phyloP scores from a whole-genome alignment of 2,888 invertebrate species.

The Rhopalosiphum nymphaeae region DNA sequence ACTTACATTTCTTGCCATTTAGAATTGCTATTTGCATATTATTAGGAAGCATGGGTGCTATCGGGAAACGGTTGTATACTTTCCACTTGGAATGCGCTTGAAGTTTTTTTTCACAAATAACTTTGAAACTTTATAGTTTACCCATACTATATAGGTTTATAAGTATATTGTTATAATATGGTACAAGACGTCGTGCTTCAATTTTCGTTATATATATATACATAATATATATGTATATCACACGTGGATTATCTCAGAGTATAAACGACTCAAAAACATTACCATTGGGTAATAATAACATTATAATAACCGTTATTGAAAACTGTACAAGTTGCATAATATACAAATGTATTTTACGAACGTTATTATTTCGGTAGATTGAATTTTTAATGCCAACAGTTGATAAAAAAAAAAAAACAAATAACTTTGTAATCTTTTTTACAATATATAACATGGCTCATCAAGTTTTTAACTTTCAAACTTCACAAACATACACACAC shows the following conservation, averaged over 20 bases:
- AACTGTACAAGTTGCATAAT: background rate
- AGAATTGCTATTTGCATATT: background rate
- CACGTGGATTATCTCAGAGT: background rate
- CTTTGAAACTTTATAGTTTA: background rate
- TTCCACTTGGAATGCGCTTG: background rate
- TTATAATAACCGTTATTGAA: background rate
- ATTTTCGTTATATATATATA: background rate
- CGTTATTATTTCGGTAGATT: constrained; percentile 10
- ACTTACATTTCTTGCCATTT: background rate
- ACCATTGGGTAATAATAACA: background rate
- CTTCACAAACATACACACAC: background rate
- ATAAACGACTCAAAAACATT: background rate
- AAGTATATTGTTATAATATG: background rate
- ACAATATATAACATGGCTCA: background rate
- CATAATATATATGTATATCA: background rate
- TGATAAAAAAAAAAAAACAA: background rate
- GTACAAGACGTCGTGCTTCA: background rate
- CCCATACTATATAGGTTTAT: background rate
- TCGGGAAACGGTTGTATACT: background rate
- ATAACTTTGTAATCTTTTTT: constrained; percentile 27
- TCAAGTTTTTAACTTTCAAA: constrained; percentile 18
- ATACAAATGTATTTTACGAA: background rate
- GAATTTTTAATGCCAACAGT: constrained; percentile 17
- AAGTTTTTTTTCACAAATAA: background rate
- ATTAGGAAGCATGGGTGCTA: background rate